Percentiles rank a stretch among this genome's conserved stretches.
Conservation (phyloP, 2,888 invertebrate genomes). For the Nomada fabriciana region DNA sequence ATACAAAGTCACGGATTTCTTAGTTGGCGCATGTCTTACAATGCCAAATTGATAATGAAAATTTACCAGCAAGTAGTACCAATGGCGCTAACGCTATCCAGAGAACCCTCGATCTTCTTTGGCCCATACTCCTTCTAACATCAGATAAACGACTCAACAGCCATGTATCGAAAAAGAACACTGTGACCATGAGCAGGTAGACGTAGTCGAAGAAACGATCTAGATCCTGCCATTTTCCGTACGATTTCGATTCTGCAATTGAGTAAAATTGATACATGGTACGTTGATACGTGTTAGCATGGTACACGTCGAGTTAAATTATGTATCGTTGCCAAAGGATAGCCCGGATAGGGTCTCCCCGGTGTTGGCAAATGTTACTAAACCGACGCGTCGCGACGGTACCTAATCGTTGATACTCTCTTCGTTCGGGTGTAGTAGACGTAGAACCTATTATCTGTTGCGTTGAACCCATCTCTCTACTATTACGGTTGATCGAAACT, state of each 20-base stretch:
- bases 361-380: neutral
- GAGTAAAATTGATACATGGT: constrained; percentile 24
- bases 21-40: neutral
- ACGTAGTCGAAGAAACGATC: constrained; percentile 72
- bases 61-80: constrained; percentile 87
- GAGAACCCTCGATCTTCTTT: constrained; percentile 74
- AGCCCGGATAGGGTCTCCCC: neutral
- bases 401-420: constrained; percentile 68
- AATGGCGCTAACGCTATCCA: constrained; percentile 86
- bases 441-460: constrained; percentile 65
- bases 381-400: neutral
- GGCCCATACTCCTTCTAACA: constrained; percentile 69
- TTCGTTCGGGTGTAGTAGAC: constrained; percentile 66
- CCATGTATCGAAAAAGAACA: constrained; percentile 80
- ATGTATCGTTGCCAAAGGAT: neutral
- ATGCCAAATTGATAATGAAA: constrained; percentile 3
- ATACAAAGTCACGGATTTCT: constrained; percentile 1
- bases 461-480: constrained; percentile 52
- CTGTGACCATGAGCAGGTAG: constrained; percentile 77
- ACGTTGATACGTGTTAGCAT: too few relatives aligned
- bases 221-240: constrained; percentile 66
- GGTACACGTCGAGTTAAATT: neutral
- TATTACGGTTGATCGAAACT: constrained; percentile 40
- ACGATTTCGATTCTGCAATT: constrained; percentile 77
- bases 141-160: constrained; percentile 76